These are phyloP conservation scores for Sebastes hubbsi DNA, from an alignment of 2,797 vertebrate genomes.

Conservation along the genomic window DNA sequence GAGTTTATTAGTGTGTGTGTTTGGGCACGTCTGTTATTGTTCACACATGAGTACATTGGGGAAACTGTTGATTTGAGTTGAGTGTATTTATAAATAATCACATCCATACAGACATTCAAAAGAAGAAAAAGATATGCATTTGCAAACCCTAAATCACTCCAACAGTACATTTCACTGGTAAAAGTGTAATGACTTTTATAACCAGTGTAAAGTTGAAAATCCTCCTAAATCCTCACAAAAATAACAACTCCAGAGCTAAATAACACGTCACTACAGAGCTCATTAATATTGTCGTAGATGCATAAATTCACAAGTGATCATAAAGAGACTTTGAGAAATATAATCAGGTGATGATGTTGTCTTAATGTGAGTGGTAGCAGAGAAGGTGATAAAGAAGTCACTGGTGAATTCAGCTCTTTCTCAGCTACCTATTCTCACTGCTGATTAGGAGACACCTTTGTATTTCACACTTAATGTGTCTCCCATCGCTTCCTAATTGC, in stretches of 20 bases:
- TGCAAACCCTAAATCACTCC: too few relatives aligned
- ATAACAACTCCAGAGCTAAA: not conserved
- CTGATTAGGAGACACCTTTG: conserved; percentile 8
- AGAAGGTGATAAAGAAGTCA: not conserved
- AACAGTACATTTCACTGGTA: not conserved
- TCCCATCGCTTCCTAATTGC: conserved; percentile 8
- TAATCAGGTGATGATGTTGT: not conserved
- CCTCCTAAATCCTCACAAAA: not conserved
- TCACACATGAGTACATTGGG: not conserved
- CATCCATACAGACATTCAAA: too few relatives aligned
- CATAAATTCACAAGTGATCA: not conserved
- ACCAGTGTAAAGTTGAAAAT: not conserved
- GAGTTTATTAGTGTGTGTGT: not conserved
- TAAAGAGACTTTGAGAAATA: not conserved
- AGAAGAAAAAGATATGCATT: too few relatives aligned
- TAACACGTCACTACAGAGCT: not conserved
- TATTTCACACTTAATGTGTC: conserved; percentile 6
- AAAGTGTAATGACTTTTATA: not conserved
- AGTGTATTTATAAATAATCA: not conserved
- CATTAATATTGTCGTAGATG: not conserved
- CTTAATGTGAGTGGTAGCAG: not conserved
- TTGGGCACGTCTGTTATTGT: not conserved
- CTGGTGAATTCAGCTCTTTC: not conserved
- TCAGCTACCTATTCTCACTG: not conserved
- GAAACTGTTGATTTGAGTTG: not conserved